Evolutionary conservation across 2,888 invertebrate genomes (phyloP).

Genomic region (Cancer borealis): DNA sequence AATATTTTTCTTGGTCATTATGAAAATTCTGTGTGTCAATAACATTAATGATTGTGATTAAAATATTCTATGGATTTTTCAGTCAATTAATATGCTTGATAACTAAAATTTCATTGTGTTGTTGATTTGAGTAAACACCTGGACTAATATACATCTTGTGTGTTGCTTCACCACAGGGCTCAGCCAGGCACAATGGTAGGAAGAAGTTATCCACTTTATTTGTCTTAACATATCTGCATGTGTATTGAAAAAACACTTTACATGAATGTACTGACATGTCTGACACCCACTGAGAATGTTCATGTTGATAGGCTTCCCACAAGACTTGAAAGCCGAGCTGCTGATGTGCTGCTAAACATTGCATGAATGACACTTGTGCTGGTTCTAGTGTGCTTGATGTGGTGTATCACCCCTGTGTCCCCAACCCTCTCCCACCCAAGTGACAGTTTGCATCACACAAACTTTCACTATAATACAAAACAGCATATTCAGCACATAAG

Average conservation of each 20-base stretch:
- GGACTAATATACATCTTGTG: conserved; percentile 57
- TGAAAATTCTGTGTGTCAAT: neutral
- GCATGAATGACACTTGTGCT: neutral
- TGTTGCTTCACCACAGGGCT: conserved; percentile 70
- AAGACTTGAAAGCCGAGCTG: neutral
- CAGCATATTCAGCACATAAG: neutral
- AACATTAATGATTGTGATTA: conserved; percentile 18
- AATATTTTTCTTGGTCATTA: conserved; percentile 3
- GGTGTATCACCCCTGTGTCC: neutral
- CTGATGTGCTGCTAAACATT: neutral
- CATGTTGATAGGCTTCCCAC: neutral
- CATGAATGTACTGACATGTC: neutral
- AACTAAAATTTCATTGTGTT: neutral
- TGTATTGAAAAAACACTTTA: neutral
- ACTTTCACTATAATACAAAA: neutral
- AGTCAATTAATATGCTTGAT: conserved; percentile 30
- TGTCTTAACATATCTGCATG: conserved; percentile 51
- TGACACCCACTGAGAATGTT: conserved; percentile 12
- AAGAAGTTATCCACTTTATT: conserved; percentile 36
- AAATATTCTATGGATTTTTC: neutral
- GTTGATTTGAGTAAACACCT: neutral
- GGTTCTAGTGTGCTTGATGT: neutral
- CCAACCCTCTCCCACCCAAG: neutral
- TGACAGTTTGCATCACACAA: neutral
- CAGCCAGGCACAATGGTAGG: conserved; percentile 75